Percentiles rank a stretch among this genome's conserved stretches.
Conservation (phyloP, 1,140 invertebrate species). For the Pararge aegeria region DNA sequence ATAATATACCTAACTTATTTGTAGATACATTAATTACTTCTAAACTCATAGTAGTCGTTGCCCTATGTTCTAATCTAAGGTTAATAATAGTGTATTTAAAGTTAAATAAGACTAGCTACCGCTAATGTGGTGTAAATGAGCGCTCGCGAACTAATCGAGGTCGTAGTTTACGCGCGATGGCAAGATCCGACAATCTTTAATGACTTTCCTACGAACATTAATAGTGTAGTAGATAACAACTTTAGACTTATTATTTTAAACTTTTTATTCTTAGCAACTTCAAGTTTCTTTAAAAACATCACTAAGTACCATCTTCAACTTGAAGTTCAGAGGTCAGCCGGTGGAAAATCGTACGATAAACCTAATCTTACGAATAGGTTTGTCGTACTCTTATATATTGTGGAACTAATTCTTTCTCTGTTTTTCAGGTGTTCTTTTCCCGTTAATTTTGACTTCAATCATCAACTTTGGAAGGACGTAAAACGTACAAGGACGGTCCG, state of each 20-base stretch:
- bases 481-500: no score
- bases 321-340: no score
- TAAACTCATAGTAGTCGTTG: background rate
- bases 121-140: slow-evolving; percentile 42
- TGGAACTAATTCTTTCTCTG: no score
- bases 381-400: no score
- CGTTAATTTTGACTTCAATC: no score
- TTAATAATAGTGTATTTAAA: background rate
- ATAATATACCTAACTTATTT: no score
- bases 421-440: no score
- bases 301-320: no score
- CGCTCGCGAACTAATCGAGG: slow-evolving; percentile 43
- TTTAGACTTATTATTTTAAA: background rate
- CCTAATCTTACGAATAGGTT: no score
- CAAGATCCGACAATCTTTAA: slow-evolving; percentile 42
- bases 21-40: background rate
- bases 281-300: background rate
- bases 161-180: slow-evolving; percentile 40
- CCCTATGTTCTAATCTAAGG: background rate
- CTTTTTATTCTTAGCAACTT: no score
- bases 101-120: background rate
- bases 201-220: slow-evolving; percentile 35
- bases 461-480: no score
- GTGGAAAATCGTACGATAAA: no score
- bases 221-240: background rate